Evolutionary conservation across 2,113 vertebrate species (phyloP).

Genomic region (Pholis gunnellus): DNA sequence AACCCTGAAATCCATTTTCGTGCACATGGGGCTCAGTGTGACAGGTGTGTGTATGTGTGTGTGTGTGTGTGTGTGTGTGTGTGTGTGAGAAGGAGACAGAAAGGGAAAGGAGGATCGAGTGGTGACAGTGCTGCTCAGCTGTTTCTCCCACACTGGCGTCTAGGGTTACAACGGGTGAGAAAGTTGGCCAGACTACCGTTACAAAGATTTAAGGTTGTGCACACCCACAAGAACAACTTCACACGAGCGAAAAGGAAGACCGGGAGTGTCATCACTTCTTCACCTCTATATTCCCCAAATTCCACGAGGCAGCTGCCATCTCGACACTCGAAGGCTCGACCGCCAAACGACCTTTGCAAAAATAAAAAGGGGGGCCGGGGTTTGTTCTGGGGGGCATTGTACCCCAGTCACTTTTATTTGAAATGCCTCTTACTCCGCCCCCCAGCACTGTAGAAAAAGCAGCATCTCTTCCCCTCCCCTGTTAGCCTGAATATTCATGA

Average conservation of each 20-base stretch:
- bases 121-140: neutral
- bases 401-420: slow-evolving; percentile 35
- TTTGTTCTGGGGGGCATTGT: slow-evolving; percentile 9
- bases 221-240: neutral
- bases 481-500: slow-evolving; percentile 74
- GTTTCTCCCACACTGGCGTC: neutral
- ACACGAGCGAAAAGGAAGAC: slow-evolving; percentile 33
- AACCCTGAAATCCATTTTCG: slow-evolving; percentile 67
- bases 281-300: slow-evolving; percentile 80
- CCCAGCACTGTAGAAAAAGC: slow-evolving; percentile 28
- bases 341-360: slow-evolving; percentile 63
- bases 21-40: slow-evolving; percentile 24
- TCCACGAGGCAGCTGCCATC: slow-evolving; percentile 74
- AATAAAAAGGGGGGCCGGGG: neutral
- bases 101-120: neutral
- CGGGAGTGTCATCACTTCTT: slow-evolving; percentile 62
- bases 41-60: slow-evolving; percentile 28
- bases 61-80: slow-evolving; percentile 25
- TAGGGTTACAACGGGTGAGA: neutral
- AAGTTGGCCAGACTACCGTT: neutral
- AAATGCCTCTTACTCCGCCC: slow-evolving; percentile 47
- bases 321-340: slow-evolving; percentile 56
- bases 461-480: slow-evolving; percentile 15
- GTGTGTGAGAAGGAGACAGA: neutral
- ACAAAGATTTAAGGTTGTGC: neutral